Conservation (phyloP, 2,797 vertebrate species). For the Helostoma temminkii region DNA sequence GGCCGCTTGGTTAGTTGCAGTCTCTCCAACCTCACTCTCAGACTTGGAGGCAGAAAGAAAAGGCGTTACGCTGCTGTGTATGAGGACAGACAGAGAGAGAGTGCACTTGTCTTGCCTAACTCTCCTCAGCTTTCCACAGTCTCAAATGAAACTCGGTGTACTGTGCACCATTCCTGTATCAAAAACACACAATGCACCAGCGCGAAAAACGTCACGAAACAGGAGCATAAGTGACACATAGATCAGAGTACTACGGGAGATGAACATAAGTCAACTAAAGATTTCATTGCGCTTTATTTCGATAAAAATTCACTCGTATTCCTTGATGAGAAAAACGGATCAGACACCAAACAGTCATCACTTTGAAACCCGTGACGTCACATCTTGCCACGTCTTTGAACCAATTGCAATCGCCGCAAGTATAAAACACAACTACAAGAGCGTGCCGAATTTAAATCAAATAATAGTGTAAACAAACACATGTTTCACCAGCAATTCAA, state of each 20-base stretch:
- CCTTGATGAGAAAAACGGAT: slow-evolving; percentile 67
- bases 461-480: slow-evolving; percentile 56
- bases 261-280: background rate
- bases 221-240: background rate
- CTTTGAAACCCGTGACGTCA: slow-evolving; percentile 90
- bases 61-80: slow-evolving; percentile 56
- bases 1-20: slow-evolving; percentile 60
- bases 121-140: slow-evolving; percentile 54
- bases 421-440: slow-evolving; percentile 71
- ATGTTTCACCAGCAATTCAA: slow-evolving; percentile 38
- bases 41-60: slow-evolving; percentile 68
- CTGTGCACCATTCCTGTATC: slow-evolving; percentile 25
- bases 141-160: slow-evolving; percentile 48
- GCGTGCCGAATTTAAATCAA: slow-evolving; percentile 52
- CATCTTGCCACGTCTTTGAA: slow-evolving; percentile 92
- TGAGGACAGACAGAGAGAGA: slow-evolving; percentile 46
- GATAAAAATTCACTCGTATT: slow-evolving; percentile 9
- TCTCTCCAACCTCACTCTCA: slow-evolving; percentile 58
- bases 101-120: slow-evolving; percentile 67
- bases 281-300: slow-evolving; percentile 24
- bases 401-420: slow-evolving; percentile 87
- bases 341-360: slow-evolving; percentile 80
- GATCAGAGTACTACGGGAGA: background rate
- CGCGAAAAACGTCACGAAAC: background rate
- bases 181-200: slow-evolving; percentile 17